Percentiles rank a stretch among this genome's conserved stretches.
These are phyloP conservation scores for Pygoscelis antarcticus DNA, from an alignment of 2,113 vertebrate species.

Conservation along the genomic window DNA sequence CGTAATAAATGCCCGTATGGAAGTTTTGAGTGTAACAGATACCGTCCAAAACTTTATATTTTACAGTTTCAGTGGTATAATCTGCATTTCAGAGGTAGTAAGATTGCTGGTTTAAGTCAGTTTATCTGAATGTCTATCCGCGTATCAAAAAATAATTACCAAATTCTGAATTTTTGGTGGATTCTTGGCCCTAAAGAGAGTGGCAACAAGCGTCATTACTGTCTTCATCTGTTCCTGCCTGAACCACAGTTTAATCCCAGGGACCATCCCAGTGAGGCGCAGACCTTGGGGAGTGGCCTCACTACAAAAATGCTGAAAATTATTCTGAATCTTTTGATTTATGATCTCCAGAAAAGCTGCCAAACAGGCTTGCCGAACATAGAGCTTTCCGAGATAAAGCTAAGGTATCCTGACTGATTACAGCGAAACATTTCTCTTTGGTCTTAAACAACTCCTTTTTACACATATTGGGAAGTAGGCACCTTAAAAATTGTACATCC, in stretches of 20 bases:
- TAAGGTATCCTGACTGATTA: neutral
- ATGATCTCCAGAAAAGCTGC: neutral
- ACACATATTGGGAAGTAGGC: neutral
- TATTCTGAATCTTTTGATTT: slow-evolving; percentile 30
- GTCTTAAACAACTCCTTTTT: neutral
- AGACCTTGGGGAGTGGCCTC: neutral
- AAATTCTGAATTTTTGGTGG: neutral
- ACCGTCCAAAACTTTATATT: neutral
- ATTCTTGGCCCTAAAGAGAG: neutral
- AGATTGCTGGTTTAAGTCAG: neutral
- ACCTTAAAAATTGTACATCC: neutral
- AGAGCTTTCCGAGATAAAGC: neutral
- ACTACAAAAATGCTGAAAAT: neutral
- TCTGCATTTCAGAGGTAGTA: neutral
- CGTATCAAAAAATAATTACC: neutral
- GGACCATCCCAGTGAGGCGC: neutral
- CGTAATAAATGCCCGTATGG: neutral
- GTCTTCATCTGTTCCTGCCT: neutral
- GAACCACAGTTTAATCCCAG: neutral
- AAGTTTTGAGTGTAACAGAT: neutral
- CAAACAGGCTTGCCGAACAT: neutral
- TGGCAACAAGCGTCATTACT: neutral
- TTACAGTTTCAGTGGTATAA: neutral
- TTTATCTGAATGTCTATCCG: neutral
- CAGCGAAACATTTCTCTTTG: neutral